Conservation (phyloP, 2,797 vertebrate species). For the Hoplostethus mediterraneus region DNA sequence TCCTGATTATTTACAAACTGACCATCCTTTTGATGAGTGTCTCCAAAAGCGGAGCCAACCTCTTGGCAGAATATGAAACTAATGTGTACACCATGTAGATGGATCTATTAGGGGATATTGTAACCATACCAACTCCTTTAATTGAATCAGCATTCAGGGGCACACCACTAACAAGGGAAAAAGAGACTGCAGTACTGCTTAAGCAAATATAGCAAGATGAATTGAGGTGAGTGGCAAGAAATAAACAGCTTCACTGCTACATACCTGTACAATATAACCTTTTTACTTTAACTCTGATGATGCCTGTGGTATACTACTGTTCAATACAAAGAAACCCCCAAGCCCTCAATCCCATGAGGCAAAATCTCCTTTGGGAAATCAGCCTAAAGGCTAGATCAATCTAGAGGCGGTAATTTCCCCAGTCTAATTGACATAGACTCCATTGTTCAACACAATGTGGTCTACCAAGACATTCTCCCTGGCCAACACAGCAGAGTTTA, state of each 20-base stretch:
- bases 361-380: conserved; percentile 64
- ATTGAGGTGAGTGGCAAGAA: background rate
- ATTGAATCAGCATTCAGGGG: background rate
- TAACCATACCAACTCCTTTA: background rate
- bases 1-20: background rate
- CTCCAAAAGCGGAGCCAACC: background rate
- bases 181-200: background rate
- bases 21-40: background rate
- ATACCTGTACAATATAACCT: background rate
- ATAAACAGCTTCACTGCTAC: conserved; percentile 10
- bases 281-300: conserved; percentile 3
- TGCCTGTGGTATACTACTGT: background rate
- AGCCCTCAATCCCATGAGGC: conserved; percentile 25
- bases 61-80: no score
- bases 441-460: conserved; percentile 6
- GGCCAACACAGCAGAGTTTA: conserved; percentile 23
- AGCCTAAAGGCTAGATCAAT: conserved; percentile 5
- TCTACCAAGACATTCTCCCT: conserved; percentile 23
- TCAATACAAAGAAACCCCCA: background rate
- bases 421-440: conserved; percentile 38
- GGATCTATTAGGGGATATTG: background rate
- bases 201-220: background rate
- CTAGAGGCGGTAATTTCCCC: conserved; percentile 42
- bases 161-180: background rate
- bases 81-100: background rate